These are phyloP conservation scores for Melipona quadrifasciata DNA, from an alignment of 1,140 invertebrate genomes.

Conservation along the genomic window DNA sequence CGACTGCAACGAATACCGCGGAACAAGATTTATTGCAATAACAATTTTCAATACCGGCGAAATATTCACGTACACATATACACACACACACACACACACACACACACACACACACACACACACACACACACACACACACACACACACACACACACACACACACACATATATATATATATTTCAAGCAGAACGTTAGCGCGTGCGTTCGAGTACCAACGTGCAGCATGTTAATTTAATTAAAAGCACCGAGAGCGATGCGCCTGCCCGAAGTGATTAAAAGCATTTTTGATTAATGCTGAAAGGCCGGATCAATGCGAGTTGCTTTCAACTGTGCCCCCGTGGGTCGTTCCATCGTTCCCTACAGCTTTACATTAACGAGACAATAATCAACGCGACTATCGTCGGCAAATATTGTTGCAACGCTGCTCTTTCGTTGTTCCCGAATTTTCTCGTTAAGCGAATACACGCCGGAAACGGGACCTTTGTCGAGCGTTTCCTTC, in stretches of 20 bases:
- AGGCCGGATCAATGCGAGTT: background rate
- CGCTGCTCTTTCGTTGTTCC: too few relatives aligned
- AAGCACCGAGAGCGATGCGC: background rate
- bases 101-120: too few relatives aligned
- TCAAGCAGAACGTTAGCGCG: too few relatives aligned
- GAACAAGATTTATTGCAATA: conserved; percentile 44
- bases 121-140: too few relatives aligned
- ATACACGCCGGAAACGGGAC: background rate
- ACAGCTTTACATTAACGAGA: conserved; percentile 13
- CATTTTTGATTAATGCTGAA: conserved; percentile 23
- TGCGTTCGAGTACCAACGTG: too few relatives aligned
- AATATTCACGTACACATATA: background rate
- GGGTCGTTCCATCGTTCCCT: background rate
- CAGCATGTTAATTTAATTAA: conserved; percentile 40
- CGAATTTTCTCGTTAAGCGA: background rate
- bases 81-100: too few relatives aligned
- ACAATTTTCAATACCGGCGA: conserved; percentile 27
- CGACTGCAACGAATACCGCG: conserved; percentile 9
- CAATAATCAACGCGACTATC: background rate
- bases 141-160: too few relatives aligned
- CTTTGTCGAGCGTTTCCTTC: too few relatives aligned
- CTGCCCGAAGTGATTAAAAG: conserved; percentile 31
- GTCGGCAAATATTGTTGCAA: background rate
- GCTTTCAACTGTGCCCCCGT: background rate
- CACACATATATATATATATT: too few relatives aligned